Percentiles rank a stretch among this genome's conserved stretches.
These are phyloP conservation scores for Laticauda laticaudata DNA, from an alignment of 2,113 vertebrate species.

Conservation along the genomic window DNA sequence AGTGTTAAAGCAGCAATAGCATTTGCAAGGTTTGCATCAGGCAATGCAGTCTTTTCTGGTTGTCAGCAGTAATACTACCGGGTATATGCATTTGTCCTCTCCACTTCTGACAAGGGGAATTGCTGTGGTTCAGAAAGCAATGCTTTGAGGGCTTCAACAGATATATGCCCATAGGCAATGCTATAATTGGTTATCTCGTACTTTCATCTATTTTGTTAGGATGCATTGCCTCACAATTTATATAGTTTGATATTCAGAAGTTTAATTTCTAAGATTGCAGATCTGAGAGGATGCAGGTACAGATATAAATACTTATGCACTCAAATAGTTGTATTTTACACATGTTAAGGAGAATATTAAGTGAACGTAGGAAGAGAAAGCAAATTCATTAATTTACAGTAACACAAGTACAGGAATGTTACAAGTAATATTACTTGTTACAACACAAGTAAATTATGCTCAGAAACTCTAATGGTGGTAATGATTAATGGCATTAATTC, in stretches of 20 bases:
- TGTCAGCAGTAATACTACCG: neutral
- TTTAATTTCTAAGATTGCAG: neutral
- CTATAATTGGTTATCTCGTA: neutral
- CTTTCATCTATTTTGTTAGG: neutral
- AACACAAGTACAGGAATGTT: neutral
- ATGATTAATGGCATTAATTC: neutral
- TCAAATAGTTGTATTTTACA: neutral
- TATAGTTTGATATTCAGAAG: neutral
- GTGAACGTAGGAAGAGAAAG: neutral
- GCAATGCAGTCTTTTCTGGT: neutral
- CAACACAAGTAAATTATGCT: neutral
- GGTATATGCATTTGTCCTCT: neutral
- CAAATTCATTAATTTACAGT: neutral
- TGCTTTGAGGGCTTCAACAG: neutral
- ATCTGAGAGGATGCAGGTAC: neutral
- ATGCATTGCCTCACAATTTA: neutral
- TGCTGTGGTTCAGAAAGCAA: neutral
- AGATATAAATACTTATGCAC: neutral
- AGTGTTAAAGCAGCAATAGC: neutral
- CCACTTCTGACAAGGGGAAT: neutral
- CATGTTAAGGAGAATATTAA: neutral
- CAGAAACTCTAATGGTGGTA: neutral
- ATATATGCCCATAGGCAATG: neutral
- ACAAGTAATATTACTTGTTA: neutral
- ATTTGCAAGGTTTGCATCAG: neutral